Base-by-base conservation (phyloP, 2,888 invertebrate genomes). In the Pyrgus malvae region DNA sequence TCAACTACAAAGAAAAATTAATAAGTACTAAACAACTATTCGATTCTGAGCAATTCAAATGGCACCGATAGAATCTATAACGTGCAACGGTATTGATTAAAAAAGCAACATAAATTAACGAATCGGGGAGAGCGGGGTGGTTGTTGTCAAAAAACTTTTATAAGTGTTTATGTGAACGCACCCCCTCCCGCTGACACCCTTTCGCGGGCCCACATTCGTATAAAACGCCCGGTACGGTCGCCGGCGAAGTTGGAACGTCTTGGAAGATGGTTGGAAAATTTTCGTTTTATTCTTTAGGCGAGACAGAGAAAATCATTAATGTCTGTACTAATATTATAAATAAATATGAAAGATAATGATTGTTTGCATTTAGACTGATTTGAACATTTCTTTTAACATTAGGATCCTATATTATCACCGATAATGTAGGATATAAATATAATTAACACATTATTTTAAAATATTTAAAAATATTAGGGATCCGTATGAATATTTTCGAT, bases 101-200 rank as follows among this genome's bases (percentile, higher is more conserved):
- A 90, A 90, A 90, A 89, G 86, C 86, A 86, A 90, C 90, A 90
- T 90, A 90, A 90, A 90, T 90, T 90, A 90, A 88, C 88, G 86
- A 87, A 87, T 88, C 84, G 74, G 80, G 78, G 80, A 66, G 72
- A 66, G 69, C 67, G 68, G 71, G 75, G 75, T 69, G 76, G 83
- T 74, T 86, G 89, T 89, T 90, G 90, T 90, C 90, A 90, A 90
- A 89, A 89, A 89, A 90, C 79, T 89, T 87, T 89, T 90, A 89
- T 90, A 90, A 90, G 89, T 90, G 90, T 90, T 90, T 90, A 90
- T 90, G 86, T 80, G 79, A 70, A 74, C 69, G 70, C 67, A 61
- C 57, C 58, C 61, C 66, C 65, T 67, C 62, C 67, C 70, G 69
- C 81, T 79, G 83, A 89, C 89, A 90, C 90, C 89, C 90, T 89